Conservation (phyloP, 1,140 invertebrate genomes). For the Drosophila repleta region DNA sequence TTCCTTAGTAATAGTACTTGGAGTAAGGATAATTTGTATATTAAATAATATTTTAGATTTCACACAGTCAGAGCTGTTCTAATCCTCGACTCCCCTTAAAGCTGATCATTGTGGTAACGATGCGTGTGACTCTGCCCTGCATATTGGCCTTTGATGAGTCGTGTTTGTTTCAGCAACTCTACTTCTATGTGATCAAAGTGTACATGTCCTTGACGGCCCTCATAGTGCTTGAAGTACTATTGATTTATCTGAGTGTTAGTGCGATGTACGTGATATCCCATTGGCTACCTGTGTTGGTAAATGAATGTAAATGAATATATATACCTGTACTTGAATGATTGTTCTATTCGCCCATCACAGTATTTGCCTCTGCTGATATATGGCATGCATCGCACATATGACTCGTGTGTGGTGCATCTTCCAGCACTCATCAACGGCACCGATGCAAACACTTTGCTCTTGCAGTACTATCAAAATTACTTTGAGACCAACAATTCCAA, state of each 20-base stretch:
- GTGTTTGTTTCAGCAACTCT: not conserved
- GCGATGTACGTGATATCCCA: conserved; percentile 16
- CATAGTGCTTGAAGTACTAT: conserved; percentile 11
- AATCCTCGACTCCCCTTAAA: not conserved
- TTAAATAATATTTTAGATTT: not conserved
- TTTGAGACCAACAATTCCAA: conserved; percentile 17
- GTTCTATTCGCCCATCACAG: not conserved
- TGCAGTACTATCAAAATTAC: conserved; percentile 8
- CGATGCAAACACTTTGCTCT: not conserved
- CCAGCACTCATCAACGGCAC: not conserved
- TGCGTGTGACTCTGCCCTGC: conserved; percentile 24
- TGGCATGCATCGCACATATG: not conserved
- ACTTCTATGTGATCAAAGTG: conserved; percentile 21
- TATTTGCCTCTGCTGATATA: conserved; percentile 34
- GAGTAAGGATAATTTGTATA: conserved; percentile 21
- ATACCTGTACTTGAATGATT: too few species aligned
- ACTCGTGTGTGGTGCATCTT: not conserved
- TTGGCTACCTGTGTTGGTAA: conserved; percentile 43
- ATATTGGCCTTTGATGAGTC: not conserved
- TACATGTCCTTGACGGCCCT: conserved; percentile 10
- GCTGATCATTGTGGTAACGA: conserved; percentile 30
- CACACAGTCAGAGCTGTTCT: not conserved
- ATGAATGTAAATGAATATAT: not conserved
- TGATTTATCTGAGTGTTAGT: conserved; percentile 27
- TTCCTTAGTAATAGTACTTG: conserved; percentile 4